Conservation (phyloP, 2,113 vertebrate genomes). For the Rhinoderma darwinii region DNA sequence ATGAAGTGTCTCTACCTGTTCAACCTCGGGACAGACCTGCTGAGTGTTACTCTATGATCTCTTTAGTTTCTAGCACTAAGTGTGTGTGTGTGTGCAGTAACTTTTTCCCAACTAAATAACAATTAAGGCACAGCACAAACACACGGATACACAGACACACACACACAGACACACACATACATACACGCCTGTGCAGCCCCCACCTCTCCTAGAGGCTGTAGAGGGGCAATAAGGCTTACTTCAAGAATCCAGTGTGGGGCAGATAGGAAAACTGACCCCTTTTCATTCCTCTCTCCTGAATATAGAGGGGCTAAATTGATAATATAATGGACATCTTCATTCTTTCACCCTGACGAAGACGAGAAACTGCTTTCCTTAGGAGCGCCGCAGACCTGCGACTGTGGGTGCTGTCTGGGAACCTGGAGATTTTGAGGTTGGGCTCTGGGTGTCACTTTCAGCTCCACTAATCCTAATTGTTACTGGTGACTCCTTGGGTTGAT, state of each 20-base stretch:
- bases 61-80: conserved; percentile 55
- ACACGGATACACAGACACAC: conserved; percentile 55
- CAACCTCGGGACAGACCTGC: conserved; percentile 23
- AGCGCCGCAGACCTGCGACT: conserved; percentile 23
- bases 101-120: conserved; percentile 53
- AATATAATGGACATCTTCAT: not conserved
- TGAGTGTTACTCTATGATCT: conserved; percentile 19
- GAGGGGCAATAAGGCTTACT: conserved; percentile 53
- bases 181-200: conserved; percentile 56
- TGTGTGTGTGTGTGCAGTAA: conserved; percentile 55
- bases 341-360: not conserved
- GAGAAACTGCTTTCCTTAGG: not conserved
- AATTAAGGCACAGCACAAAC: conserved; percentile 59
- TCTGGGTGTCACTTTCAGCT: not conserved
- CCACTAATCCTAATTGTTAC: conserved; percentile 3
- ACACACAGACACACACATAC: conserved; percentile 54
- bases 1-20: not conserved
- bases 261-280: not conserved
- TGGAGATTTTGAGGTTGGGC: conserved; percentile 31
- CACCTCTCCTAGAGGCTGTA: conserved; percentile 7
- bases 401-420: conserved; percentile 18
- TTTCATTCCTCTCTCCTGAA: not conserved
- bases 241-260: conserved; percentile 26
- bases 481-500: conserved; percentile 7
- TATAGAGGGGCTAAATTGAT: not conserved